Evolutionary conservation across 2,797 vertebrate species (phyloP), one percentile per base, ranked within the genome.

Genomic region (Psittacula derbiana): DNA sequence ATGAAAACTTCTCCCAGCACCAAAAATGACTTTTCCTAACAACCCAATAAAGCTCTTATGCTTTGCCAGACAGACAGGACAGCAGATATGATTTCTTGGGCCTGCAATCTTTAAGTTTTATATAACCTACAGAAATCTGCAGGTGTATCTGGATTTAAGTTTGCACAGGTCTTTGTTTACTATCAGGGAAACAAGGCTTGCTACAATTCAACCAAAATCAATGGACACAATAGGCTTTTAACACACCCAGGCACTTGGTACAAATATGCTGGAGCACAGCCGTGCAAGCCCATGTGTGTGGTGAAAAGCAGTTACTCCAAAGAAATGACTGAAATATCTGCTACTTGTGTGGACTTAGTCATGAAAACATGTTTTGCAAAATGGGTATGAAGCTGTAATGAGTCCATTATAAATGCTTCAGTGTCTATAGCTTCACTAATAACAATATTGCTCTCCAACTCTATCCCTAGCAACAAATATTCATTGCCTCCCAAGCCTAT

Each of bases 241-340:
- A 17, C 50, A 15, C 1, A 10, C 21, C 31, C 5, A 53, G 27
- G 40, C 19, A 50, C 3, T 30, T 23, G 30, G 40, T 24, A 57
- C 27, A 24, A 46, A n/a, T 6, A 43, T 5, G 9, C n/a, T 27
- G 28, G 43, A 47, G 50, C 43, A 55, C 1, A 69, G 49, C 30
- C 7, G 1, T 5, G 12, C 18, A 25, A 66, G 20, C 8, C 31
- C 15, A 28, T 17, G 19, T 2, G 10, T 8, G 28, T 5, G n/a
- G 41, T 44, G 46, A 55, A 36, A 72, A 40, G 46, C 4, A 52
- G 16, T 20, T 41, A 50, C 36, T 74, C 28, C 19, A 72, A 55
- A 65, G 28, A 13, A 61, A 33, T 3, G 13, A 38, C 38, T 17
- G 20, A 73, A 80, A 30, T 44, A 43, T 20, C 69, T 78, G n/a